Evolutionary conservation across 2,888 invertebrate species (phyloP).

Genomic region (Tipula helvola): DNA sequence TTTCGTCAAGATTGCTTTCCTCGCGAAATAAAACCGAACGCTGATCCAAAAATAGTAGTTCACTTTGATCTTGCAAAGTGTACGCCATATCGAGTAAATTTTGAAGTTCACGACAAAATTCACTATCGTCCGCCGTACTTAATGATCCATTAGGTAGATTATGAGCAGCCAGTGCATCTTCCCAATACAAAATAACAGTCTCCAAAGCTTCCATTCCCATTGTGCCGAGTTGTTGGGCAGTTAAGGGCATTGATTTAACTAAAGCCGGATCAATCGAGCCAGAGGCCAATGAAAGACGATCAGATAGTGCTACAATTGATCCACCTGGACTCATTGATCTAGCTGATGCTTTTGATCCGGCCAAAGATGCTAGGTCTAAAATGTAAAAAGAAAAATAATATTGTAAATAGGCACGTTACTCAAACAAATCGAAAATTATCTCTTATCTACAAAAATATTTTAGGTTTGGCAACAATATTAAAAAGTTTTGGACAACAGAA

Average conservation of each 20-base stretch:
- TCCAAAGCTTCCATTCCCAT: conserved; percentile 93
- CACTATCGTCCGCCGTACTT: conserved; percentile 72
- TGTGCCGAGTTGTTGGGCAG: conserved; percentile 78
- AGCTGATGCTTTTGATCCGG: conserved; percentile 49
- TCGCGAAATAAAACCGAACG: conserved; percentile 75
- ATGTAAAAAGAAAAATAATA: not conserved
- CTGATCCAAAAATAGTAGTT: conserved; percentile 77
- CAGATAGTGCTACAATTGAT: conserved; percentile 46
- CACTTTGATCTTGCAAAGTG: conserved; percentile 73
- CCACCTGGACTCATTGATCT: conserved; percentile 46
- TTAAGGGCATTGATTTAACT: conserved; percentile 49
- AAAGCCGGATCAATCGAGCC: conserved; percentile 44
- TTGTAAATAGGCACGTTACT: conserved; percentile 20
- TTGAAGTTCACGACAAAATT: conserved; percentile 72
- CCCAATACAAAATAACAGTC: conserved; percentile 87
- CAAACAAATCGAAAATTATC: not conserved
- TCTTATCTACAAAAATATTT: not conserved
- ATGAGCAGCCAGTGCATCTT: conserved; percentile 74
- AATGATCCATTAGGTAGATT: conserved; percentile 45
- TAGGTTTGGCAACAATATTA: not conserved
- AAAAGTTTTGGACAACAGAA: not conserved
- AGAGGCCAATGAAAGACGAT: conserved; percentile 54
- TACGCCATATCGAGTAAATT: conserved; percentile 65
- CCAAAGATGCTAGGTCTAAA: conserved; percentile 47
- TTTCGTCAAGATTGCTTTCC: conserved; percentile 49